Evolutionary conservation across 2,888 invertebrate genomes (phyloP), one percentile per base, ranked within the genome.

Genomic region (Chalcosyrphus nemorum): DNA sequence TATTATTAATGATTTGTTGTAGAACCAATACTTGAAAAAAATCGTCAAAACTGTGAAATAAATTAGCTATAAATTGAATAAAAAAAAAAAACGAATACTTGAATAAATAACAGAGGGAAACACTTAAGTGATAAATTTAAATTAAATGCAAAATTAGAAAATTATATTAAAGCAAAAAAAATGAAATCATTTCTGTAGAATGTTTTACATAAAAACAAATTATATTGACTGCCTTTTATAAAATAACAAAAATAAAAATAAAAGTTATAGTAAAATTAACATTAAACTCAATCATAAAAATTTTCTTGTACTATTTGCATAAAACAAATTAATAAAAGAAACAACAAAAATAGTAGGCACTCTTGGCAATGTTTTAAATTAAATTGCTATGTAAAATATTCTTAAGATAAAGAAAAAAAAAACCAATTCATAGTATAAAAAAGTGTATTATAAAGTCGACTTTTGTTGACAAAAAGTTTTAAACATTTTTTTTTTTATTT

Each of bases 1-100:
- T 75, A 50, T 47, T 75, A 74, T 75, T 86, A 17, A 56, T 75
- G 54, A 19, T 72, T 81, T 76, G 21, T 86, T 74, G 75, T 54
- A 81, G 85, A 81, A 86, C 84, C 71, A 65, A 86, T 85, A 86
- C 85, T 86, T 86, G 76, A 86, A 86, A 87, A 81, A 86, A 84
- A 84, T 84, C 84, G 84, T 84, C 84, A 84, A 84, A 84, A 84
- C 84, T 84, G 84, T 84, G 84, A 84, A 84, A 70, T 80, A 75
- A 77, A 84, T 84, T 84, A 84, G 84, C 70, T 84, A 38, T 78
- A 84, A 75, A 68, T 66, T 35, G n/a, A n/a, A n/a, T n/a, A n/a
- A n/a, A n/a, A n/a, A n/a, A n/a, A n/a, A 21, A 74, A 38, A 38
- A 47, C 13, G n/a, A 38, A 38, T 38, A 13, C 13, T 63, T 50